Base-by-base conservation (phyloP, 2,888 invertebrate genomes). In the Melipona bicolor region DNA sequence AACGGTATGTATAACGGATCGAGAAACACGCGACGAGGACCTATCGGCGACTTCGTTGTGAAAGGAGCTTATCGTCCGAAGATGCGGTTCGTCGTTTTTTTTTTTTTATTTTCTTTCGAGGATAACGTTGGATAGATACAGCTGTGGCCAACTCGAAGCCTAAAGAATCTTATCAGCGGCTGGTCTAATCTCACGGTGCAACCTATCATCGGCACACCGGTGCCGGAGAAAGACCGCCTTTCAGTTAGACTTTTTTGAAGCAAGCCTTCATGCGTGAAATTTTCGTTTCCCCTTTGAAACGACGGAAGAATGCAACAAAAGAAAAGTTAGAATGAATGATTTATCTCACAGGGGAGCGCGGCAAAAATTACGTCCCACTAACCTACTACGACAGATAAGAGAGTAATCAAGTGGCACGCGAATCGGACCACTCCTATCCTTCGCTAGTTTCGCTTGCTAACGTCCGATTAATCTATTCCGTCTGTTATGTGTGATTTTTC, bases 221-320 rank as follows among this genome's bases (percentile, higher is more conserved):
- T 24, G 43, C 73, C 36, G 43, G 52, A 68, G 71, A 72, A 59
- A 15, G 15, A n/a, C n/a, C 27, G 67, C 13, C 21, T 50, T 17
- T n/a, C 21, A 32, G 32, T 15, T 13, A 4, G 36, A 36, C 61
- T 69, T 56, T 24, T 69, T 59, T 9, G 1, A 3, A 3, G 54
- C 49, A 64, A 56, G 68, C 83, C 87, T 81, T 87, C 87, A 89
- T 90, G 90, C 90, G 87, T 91, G 88, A 91, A 91, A 90, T 88
- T 89, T 89, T 81, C 86, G 84, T 24, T 59, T 59, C 56, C 79
- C 87, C 69, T 81, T 11, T 83, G 79, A 75, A 77, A 81, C 64
- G 74, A 11, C 5, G 54, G 54, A 43, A 70, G 88, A 85, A 84
- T 87, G 87, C 84, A 88, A 88, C 78, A 76, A 79, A 78, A 81